These are phyloP conservation scores for Stictocephala bisonia DNA, from an alignment of 2,888 invertebrate species.

Conservation along the genomic window DNA sequence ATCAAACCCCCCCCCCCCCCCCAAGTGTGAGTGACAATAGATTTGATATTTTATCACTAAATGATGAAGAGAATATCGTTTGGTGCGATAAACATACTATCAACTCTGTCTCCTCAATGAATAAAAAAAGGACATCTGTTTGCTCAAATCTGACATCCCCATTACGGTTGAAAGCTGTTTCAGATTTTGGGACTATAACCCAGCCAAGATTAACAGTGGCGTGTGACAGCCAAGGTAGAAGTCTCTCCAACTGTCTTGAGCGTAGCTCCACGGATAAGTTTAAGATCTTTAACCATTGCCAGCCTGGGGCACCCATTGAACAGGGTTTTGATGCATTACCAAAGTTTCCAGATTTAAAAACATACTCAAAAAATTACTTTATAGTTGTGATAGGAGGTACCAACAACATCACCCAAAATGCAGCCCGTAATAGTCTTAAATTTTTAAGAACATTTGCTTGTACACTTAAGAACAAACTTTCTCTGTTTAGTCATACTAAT, in stretches of 20 bases:
- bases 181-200: not conserved
- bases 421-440: not conserved
- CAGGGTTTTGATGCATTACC: not conserved
- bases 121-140: too few species aligned
- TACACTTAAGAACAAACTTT: too few species aligned
- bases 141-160: too few species aligned
- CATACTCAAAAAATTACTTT: not conserved
- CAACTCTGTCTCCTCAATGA: too few species aligned
- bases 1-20: too few species aligned
- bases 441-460: not conserved
- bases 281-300: not conserved
- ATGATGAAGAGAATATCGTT: too few species aligned
- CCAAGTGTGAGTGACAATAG: too few species aligned
- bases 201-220: not conserved
- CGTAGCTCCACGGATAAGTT: not conserved
- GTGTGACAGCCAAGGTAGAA: constrained; percentile 1
- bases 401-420: not conserved
- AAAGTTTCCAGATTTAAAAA: too few species aligned
- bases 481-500: not conserved
- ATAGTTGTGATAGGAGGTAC: not conserved
- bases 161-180: too few species aligned
- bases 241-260: not conserved
- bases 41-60: too few species aligned
- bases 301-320: not conserved
- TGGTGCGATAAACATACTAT: too few species aligned